Percentiles rank a stretch among this genome's conserved stretches.
These are phyloP conservation scores for Connochaetes taurinus DNA, from an alignment of 2,113 vertebrate species.

Conservation along the genomic window DNA sequence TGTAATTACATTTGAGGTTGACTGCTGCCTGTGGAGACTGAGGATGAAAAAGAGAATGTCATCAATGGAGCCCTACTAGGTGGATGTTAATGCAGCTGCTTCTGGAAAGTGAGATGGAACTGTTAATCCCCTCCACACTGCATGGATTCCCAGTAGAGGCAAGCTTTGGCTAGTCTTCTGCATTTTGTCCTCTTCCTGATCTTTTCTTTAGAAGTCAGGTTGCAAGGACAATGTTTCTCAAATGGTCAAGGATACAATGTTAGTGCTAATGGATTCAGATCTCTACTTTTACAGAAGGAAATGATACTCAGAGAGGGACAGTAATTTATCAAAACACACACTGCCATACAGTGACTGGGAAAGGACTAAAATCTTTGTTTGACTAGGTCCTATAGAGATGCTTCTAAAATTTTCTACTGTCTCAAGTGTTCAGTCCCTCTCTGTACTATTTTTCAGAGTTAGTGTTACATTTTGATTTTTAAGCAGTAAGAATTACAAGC, in stretches of 20 bases:
- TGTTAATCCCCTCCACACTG: background rate
- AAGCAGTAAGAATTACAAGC: background rate
- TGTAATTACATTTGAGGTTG: constrained; percentile 41
- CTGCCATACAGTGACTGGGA: background rate
- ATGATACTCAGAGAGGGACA: background rate
- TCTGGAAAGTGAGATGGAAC: background rate
- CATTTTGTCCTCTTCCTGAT: background rate
- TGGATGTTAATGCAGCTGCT: background rate
- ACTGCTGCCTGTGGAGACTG: constrained; percentile 2
- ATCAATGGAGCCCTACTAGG: background rate
- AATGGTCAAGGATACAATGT: background rate
- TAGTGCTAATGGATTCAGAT: background rate
- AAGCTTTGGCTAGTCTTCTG: too few relatives aligned
- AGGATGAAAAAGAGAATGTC: background rate
- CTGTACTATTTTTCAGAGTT: background rate
- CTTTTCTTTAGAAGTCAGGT: background rate
- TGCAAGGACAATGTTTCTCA: background rate
- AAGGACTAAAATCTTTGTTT: background rate
- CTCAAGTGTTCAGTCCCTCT: background rate
- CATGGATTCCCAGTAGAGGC: background rate
- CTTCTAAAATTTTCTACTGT: background rate
- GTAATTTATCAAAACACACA: background rate
- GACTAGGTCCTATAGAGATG: background rate
- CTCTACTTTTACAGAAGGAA: background rate
- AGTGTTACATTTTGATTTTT: background rate